These are phyloP conservation scores for Odocoileus virginianus DNA, from an alignment of 2,113 vertebrate genomes.

Conservation along the genomic window DNA sequence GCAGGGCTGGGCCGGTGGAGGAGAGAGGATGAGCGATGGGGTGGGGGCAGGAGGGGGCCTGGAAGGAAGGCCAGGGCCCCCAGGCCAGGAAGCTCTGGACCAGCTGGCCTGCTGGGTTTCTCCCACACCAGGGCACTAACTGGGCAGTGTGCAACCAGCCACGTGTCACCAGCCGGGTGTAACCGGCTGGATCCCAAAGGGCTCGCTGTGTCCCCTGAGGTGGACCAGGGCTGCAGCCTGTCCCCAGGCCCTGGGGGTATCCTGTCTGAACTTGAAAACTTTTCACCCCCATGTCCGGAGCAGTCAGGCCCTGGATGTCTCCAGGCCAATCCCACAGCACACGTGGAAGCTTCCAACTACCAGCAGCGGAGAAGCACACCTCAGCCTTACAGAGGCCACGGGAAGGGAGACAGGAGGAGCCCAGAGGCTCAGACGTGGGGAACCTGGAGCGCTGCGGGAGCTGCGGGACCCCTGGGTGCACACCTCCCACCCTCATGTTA, in stretches of 20 bases:
- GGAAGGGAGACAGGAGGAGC: not conserved
- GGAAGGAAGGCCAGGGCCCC: not conserved
- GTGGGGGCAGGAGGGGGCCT: not conserved
- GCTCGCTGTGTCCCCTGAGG: not conserved
- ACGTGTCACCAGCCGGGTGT: not conserved
- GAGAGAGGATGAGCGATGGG: not conserved
- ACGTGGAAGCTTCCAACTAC: not conserved
- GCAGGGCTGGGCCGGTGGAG: not conserved
- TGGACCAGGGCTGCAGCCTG: not conserved
- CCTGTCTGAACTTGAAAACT: constrained; percentile 26
- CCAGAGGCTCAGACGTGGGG: not conserved
- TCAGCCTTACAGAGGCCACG: not conserved
- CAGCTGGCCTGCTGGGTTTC: not conserved
- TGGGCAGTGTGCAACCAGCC: accelerated
- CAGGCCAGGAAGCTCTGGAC: not conserved
- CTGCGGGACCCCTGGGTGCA: not conserved
- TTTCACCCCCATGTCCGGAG: not conserved
- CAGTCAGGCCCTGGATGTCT: not conserved
- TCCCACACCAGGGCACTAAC: not conserved
- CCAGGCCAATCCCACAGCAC: not conserved
- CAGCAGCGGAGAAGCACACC: not conserved
- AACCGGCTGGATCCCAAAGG: not conserved
- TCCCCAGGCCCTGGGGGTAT: not conserved
- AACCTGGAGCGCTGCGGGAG: not conserved
- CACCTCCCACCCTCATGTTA: not conserved